Evolutionary conservation across 2,113 vertebrate species (phyloP).

Genomic region (Hystrix brachyura): DNA sequence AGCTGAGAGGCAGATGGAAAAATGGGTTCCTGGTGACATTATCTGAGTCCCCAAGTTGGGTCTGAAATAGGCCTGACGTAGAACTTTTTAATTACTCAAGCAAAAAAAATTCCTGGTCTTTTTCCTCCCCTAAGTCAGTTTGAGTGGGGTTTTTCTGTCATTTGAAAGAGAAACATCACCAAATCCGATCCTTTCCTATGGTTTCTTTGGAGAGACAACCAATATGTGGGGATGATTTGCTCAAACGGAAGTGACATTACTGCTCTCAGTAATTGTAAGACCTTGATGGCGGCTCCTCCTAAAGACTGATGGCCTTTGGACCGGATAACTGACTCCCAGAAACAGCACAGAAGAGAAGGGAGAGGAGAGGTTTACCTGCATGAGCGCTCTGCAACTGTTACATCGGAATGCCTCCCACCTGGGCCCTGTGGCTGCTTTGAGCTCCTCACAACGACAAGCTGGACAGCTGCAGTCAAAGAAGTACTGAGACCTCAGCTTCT

Average conservation of each 20-base stretch:
- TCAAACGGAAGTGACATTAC: background rate
- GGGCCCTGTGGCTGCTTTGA: background rate
- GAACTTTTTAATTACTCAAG: constrained; percentile 8
- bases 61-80: background rate
- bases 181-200: background rate
- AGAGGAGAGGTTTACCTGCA: constrained; percentile 85
- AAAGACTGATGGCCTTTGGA: background rate
- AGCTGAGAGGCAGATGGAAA: background rate
- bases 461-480: constrained; percentile 94
- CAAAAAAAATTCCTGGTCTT: constrained; percentile 15
- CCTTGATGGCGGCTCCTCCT: background rate
- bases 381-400: constrained; percentile 80
- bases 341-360: background rate
- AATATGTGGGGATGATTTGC: background rate
- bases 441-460: constrained; percentile 88
- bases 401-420: constrained; percentile 89
- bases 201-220: background rate
- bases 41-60: background rate
- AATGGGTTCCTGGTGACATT: background rate
- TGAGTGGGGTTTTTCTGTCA: constrained; percentile 51
- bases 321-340: background rate
- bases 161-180: constrained; percentile 17
- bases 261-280: background rate
- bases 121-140: background rate
- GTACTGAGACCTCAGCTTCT: constrained; percentile 93